A percentile compares a stretch with the other conserved stretches of the same genome.
Conservation (phyloP, 2,113 vertebrate genomes). For the Erythrocercus mccallii region DNA sequence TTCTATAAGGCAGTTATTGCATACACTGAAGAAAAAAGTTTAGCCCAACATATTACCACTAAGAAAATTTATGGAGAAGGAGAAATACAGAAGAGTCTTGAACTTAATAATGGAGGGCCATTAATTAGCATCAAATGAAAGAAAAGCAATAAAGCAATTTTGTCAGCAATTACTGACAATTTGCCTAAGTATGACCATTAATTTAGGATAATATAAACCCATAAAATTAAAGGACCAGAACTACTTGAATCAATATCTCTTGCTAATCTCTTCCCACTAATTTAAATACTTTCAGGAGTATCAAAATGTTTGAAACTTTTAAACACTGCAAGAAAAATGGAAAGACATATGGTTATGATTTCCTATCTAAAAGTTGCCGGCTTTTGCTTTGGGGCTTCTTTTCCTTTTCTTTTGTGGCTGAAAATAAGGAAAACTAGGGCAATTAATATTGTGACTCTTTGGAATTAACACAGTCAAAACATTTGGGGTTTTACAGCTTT, state of each 20-base stretch:
- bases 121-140: slow-evolving; percentile 73
- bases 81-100: slow-evolving; percentile 35
- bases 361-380: background rate
- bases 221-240: slow-evolving; percentile 64
- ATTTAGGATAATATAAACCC: slow-evolving; percentile 69
- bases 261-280: slow-evolving; percentile 29
- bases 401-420: background rate
- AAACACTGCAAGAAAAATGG: background rate
- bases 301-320: slow-evolving; percentile 28
- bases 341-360: slow-evolving; percentile 7
- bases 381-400: background rate
- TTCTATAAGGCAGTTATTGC: background rate
- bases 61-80: slow-evolving; percentile 25
- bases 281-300: slow-evolving; percentile 21
- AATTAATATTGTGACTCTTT: background rate
- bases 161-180: slow-evolving; percentile 77
- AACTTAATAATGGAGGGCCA: slow-evolving; percentile 50
- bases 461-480: background rate
- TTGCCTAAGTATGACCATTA: slow-evolving; percentile 72
- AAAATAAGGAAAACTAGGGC: background rate
- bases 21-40: slow-evolving; percentile 31
- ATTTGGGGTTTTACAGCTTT: background rate
- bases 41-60: background rate
- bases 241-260: slow-evolving; percentile 61
- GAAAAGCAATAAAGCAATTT: slow-evolving; percentile 77